These are phyloP conservation scores for Smutsia gigantea DNA, from an alignment of 2,797 vertebrate genomes.

Conservation along the genomic window DNA sequence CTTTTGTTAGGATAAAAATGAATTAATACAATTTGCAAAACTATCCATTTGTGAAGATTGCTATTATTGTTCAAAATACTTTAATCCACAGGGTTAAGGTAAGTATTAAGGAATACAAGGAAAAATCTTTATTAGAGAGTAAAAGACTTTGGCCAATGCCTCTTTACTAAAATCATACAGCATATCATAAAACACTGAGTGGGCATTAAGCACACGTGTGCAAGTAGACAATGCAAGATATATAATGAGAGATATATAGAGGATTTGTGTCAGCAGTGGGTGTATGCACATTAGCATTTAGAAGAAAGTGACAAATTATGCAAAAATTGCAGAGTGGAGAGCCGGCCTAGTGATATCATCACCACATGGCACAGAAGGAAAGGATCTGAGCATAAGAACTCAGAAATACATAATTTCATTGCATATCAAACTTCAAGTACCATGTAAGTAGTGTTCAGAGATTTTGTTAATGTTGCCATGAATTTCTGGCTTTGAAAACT, in stretches of 20 bases:
- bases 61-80: background rate
- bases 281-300: conserved; percentile 19
- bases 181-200: background rate
- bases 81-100: background rate
- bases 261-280: conserved; percentile 28
- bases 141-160: background rate
- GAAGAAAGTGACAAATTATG: conserved; percentile 56
- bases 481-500: background rate
- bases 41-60: background rate
- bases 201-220: background rate
- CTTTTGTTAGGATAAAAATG: background rate
- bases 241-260: background rate
- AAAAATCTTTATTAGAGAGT: background rate
- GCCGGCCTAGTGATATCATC: background rate
- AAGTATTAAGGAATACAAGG: background rate
- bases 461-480: background rate
- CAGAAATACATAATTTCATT: background rate
- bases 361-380: conserved; percentile 6
- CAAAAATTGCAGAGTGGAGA: background rate
- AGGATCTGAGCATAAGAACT: background rate
- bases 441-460: background rate
- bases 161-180: background rate
- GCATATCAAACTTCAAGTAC: background rate
- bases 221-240: background rate
- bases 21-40: background rate